Evolutionary conservation across 2,888 invertebrate genomes (phyloP), one percentile per base, ranked within the genome.

Genomic region (Pyrgus malvae): DNA sequence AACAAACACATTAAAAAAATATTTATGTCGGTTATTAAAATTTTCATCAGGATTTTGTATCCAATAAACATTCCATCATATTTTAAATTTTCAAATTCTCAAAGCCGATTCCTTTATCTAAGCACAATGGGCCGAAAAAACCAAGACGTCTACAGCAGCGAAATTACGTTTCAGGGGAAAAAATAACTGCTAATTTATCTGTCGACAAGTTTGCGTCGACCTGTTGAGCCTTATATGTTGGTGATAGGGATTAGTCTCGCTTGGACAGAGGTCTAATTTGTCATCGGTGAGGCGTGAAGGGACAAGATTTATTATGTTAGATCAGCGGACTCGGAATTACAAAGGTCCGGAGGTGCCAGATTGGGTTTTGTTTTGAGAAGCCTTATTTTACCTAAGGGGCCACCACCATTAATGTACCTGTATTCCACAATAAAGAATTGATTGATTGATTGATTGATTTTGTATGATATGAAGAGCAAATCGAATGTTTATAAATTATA

Each of bases 261-360:
- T 40, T 33, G 33, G 29, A 14, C 33, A 23, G 16, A 14, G 17
- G 8, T 19, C 50, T 59, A 61, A 64, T 64, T 62, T 61, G 60
- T 64, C 64, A 61, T 61, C 61, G 53, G 50, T 56, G 49, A 48
- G 58, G 61, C 53, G 44, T 51, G 58, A 62, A 61, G 46, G 38
- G 54, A 58, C 58, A 63, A 64, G 65, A 68, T 68, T 67, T 66
- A 66, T 68, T 61, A 62, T 62, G 59, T 67, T 61, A 59, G 61
- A 57, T 59, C 65, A 62, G 51, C 57, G 58, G 46, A 57, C 60
- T 64, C 56, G 57, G 56, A 64, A 61, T 62, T 60, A 64, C 57
- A 45, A 19, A 45, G 51, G 50, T 50, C 27, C 21, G 37, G 6
- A 44, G 33, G 41, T 42, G 50, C 16, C 25, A 25, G 50, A 50